These are phyloP conservation scores for Oceanodroma tethys DNA, from an alignment of 2,113 vertebrate genomes.

Conservation along the genomic window DNA sequence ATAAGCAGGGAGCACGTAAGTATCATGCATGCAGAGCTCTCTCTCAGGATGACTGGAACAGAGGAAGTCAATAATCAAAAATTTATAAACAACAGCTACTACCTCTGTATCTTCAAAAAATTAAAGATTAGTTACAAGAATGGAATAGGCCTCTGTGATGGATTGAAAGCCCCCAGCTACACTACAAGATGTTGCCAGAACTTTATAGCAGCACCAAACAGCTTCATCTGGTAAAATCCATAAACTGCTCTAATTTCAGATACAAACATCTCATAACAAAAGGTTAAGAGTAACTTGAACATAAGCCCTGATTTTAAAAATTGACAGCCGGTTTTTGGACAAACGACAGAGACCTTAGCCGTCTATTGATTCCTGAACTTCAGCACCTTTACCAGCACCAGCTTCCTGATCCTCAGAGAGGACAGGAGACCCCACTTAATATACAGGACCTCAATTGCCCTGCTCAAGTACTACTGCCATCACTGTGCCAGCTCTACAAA, in stretches of 20 bases:
- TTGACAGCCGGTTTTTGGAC: not conserved
- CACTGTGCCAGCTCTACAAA: not conserved
- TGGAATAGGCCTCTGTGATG: not conserved
- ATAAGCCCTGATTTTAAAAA: not conserved
- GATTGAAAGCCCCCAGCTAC: not conserved
- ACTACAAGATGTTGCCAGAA: not conserved
- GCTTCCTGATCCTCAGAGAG: not conserved
- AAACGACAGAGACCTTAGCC: not conserved
- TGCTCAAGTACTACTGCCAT: not conserved
- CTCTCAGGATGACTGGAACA: not conserved
- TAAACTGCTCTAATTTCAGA: not conserved
- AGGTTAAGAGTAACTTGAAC: not conserved
- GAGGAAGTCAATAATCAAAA: not conserved
- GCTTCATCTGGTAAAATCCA: not conserved
- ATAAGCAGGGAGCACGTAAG: not conserved
- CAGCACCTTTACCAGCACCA: not conserved
- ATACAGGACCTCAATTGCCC: not conserved
- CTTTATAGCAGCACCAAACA: not conserved
- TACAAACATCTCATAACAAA: not conserved
- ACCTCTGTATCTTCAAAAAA: not conserved
- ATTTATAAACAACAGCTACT: not conserved
- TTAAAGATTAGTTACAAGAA: not conserved
- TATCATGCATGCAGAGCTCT: not conserved
- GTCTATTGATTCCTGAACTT: not conserved
- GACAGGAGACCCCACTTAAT: not conserved